phyloP scores from a whole-genome alignment of 1,140 invertebrate genomes.

The Pseudomyrmex pallidus region DNA sequence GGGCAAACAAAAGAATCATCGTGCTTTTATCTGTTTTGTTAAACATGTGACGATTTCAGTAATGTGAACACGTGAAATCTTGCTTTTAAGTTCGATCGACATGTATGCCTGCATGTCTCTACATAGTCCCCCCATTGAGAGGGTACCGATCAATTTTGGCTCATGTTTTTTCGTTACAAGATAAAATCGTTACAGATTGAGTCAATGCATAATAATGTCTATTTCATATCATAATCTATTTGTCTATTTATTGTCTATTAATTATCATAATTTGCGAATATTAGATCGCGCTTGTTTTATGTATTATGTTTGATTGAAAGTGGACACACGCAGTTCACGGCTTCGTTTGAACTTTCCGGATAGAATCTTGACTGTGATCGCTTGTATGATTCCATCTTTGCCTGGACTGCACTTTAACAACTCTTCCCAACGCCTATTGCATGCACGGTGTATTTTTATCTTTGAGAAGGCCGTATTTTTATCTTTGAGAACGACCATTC shows the following conservation, averaged over 20 bases:
- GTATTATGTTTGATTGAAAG: neutral
- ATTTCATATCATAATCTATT: no score
- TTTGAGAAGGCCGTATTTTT: slow-evolving; percentile 6
- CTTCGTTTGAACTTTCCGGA: neutral
- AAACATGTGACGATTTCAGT: no score
- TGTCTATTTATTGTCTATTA: no score
- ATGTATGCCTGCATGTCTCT: no score
- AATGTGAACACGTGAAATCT: no score
- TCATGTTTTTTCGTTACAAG: neutral
- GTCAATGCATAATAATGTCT: no score
- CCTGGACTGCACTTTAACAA: neutral
- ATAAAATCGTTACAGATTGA: no score
- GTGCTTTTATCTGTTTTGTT: no score
- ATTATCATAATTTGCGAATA: neutral
- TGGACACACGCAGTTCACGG: neutral
- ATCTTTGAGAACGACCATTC: neutral
- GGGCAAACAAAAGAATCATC: no score
- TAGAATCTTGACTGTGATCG: neutral
- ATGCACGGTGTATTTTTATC: neutral
- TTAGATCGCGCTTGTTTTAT: no score
- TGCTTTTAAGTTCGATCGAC: no score
- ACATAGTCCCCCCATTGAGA: neutral
- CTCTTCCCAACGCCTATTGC: neutral
- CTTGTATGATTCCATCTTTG: neutral
- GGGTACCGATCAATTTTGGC: neutral